Evolutionary conservation across 2,797 vertebrate species (phyloP).

Genomic region (Acropternis orthonyx): DNA sequence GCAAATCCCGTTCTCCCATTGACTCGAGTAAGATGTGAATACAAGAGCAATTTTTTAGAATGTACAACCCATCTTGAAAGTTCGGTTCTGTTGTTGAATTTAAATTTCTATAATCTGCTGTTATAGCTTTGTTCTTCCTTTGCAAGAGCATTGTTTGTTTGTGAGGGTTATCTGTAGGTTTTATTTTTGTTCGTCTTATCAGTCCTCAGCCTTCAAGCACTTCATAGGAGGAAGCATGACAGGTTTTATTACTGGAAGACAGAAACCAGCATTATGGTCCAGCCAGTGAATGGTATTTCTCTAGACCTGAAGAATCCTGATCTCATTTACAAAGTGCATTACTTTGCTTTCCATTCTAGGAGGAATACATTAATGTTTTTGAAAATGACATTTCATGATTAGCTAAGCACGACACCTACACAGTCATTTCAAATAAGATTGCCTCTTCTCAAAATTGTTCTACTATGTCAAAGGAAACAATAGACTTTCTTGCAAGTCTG

Average conservation of each 20-base stretch:
- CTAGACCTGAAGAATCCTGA: conserved; percentile 36
- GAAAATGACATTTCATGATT: conserved; percentile 65
- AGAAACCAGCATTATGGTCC: background rate
- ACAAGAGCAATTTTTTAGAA: background rate
- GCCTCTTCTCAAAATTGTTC: conserved; percentile 47
- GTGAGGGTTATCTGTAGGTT: background rate
- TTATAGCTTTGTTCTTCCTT: background rate
- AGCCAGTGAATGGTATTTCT: background rate
- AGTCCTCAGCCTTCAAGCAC: background rate
- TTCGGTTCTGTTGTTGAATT: background rate
- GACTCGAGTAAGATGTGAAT: background rate
- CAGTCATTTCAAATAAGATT: conserved; percentile 58
- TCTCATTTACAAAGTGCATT: conserved; percentile 50
- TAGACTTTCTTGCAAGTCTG: conserved; percentile 12
- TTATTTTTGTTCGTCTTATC: background rate
- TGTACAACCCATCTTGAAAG: background rate
- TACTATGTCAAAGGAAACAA: conserved; percentile 47
- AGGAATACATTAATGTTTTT: conserved; percentile 54
- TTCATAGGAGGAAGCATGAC: conserved; percentile 2
- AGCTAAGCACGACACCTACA: conserved; percentile 53
- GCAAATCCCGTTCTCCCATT: background rate
- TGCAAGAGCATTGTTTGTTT: background rate
- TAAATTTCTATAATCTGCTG: background rate
- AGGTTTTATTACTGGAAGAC: conserved; percentile 35
- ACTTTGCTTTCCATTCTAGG: conserved; percentile 18